Evolutionary conservation across 2,113 vertebrate genomes (phyloP).

Genomic region (Muscicapa adusta): DNA sequence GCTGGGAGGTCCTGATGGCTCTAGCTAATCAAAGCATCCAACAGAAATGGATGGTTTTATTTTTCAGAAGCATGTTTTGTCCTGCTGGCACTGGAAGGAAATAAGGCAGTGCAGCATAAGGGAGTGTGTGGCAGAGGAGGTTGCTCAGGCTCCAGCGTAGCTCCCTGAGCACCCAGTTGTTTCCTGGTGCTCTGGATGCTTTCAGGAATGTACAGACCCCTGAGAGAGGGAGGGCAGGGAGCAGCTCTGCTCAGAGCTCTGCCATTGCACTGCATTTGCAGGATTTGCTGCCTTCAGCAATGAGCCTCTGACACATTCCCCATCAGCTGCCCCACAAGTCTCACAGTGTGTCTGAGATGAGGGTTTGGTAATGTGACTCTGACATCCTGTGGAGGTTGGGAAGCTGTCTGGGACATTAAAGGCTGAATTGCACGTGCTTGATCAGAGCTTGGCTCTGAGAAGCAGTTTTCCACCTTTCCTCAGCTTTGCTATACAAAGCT

Average conservation of each 20-base stretch:
- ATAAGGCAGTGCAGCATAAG: accelerated
- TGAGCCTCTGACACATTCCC: background rate
- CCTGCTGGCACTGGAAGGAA: background rate
- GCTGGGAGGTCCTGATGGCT: background rate
- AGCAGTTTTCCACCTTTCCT: background rate
- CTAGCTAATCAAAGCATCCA: background rate
- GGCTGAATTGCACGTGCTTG: background rate
- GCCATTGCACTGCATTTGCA: background rate
- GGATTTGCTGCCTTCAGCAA: background rate
- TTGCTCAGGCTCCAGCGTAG: accelerated
- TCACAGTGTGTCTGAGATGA: background rate
- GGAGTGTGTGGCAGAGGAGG: background rate
- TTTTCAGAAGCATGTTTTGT: background rate
- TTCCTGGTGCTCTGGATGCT: background rate
- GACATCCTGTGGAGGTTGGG: background rate
- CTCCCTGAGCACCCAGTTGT: background rate
- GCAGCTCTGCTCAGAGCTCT: background rate
- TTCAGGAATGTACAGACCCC: background rate
- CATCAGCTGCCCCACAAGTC: accelerated
- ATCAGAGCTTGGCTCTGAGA: background rate
- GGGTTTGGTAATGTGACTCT: background rate
- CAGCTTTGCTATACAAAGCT: background rate
- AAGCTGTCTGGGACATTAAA: background rate
- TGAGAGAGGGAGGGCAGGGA: background rate
- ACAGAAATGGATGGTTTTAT: background rate